Evolutionary conservation across 2,113 vertebrate species (phyloP).

Genomic region (Callipepla squamata): DNA sequence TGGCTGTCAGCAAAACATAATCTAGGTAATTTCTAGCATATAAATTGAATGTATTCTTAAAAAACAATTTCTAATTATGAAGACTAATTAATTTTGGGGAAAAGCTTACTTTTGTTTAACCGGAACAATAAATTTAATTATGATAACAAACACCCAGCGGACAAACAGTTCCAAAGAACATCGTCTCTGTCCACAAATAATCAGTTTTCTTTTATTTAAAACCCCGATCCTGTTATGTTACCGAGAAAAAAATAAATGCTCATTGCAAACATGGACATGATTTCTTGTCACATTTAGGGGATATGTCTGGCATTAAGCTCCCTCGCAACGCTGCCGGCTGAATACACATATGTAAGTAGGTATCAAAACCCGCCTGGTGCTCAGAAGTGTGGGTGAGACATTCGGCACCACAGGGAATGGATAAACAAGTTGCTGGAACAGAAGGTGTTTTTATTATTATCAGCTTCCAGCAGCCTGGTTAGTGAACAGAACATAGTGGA

Average conservation of each 20-base stretch:
- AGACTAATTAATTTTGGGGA: slow-evolving; percentile 53
- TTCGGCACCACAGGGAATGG: not conserved
- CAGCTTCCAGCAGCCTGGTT: not conserved
- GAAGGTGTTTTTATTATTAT: not conserved
- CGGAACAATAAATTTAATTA: slow-evolving; percentile 59
- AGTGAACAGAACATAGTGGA: not conserved
- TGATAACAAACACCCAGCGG: slow-evolving; percentile 33
- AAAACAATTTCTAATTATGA: slow-evolving; percentile 58
- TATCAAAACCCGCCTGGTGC: not conserved
- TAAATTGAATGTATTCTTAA: slow-evolving; percentile 50
- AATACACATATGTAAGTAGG: not conserved
- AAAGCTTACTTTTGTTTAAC: slow-evolving; percentile 60
- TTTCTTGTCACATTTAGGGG: slow-evolving; percentile 25
- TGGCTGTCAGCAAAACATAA: slow-evolving; percentile 66
- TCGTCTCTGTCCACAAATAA: slow-evolving; percentile 17
- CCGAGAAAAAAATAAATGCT: not conserved
- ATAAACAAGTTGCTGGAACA: not conserved
- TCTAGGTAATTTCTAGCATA: slow-evolving; percentile 39
- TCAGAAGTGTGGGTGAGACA: not conserved
- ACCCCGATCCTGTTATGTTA: not conserved
- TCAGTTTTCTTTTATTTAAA: slow-evolving; percentile 43
- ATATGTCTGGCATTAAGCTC: not conserved
- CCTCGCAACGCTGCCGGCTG: not conserved
- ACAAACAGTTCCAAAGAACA: slow-evolving; percentile 43
- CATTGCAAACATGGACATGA: not conserved